Evolutionary conservation across 2,113 vertebrate species (phyloP).

Genomic region (Marmota flaviventris): DNA sequence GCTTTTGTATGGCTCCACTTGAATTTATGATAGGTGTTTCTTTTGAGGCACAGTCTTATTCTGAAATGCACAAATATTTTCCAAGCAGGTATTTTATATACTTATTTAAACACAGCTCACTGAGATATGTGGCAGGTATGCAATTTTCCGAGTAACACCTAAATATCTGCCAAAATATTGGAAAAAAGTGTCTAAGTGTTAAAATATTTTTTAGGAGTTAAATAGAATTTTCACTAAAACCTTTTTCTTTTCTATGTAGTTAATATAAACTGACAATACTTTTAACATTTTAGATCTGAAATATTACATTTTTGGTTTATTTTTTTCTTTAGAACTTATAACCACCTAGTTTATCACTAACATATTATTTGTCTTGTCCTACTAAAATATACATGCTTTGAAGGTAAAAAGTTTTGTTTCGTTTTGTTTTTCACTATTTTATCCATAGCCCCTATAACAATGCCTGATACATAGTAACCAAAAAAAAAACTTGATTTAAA

Average conservation of each 20-base stretch:
- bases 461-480: background rate
- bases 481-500: background rate
- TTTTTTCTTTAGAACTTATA: constrained; percentile 28
- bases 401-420: background rate
- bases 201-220: constrained; percentile 52
- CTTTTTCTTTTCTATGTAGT: background rate
- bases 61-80: constrained; percentile 79
- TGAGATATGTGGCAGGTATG: constrained; percentile 58
- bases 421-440: background rate
- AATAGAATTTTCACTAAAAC: background rate
- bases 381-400: background rate
- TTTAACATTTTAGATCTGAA: constrained; percentile 43
- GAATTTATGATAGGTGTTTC: constrained; percentile 57
- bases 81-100: constrained; percentile 78
- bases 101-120: constrained; percentile 82
- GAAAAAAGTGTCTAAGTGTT: constrained; percentile 25
- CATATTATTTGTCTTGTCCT: background rate
- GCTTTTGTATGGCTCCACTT: background rate
- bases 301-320: constrained; percentile 11
- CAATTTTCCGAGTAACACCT: constrained; percentile 30
- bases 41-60: constrained; percentile 68
- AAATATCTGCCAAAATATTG: constrained; percentile 48
- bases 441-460: background rate
- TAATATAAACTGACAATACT: constrained; percentile 13
- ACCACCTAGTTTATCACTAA: background rate